Conservation (phyloP, 1,140 invertebrate genomes). For the Drosophila parvula region DNA sequence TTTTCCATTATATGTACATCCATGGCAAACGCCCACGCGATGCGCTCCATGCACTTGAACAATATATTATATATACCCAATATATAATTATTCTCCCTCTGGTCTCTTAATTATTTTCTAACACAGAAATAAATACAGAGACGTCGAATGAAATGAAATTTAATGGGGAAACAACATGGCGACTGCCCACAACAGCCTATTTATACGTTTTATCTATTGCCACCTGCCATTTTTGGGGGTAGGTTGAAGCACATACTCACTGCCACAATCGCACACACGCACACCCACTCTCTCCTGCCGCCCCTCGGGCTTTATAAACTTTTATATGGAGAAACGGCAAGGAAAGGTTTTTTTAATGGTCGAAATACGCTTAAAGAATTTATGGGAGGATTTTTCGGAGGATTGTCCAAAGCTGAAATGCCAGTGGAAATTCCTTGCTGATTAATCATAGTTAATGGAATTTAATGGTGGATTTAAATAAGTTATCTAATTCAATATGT, state of each 20-base stretch:
- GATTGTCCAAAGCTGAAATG: constrained; percentile 27
- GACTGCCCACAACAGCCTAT: constrained; percentile 57
- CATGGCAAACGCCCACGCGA: constrained; percentile 45
- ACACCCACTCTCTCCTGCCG: constrained; percentile 56
- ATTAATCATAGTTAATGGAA: constrained; percentile 46
- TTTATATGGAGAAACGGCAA: constrained; percentile 41
- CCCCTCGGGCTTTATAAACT: constrained; percentile 66
- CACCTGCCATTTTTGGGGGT: constrained; percentile 79
- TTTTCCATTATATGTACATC: constrained; percentile 9
- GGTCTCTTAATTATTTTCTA: constrained; percentile 59
- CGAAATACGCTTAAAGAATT: constrained; percentile 42
- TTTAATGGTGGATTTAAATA: constrained; percentile 15
- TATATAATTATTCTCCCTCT: constrained; percentile 49
- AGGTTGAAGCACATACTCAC: constrained; percentile 44
- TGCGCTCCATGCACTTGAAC: constrained; percentile 57
- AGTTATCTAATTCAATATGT: neutral
- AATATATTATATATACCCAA: constrained; percentile 30
- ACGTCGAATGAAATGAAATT: constrained; percentile 53
- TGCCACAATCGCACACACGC: constrained; percentile 16
- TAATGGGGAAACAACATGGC: constrained; percentile 61
- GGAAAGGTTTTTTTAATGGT: constrained; percentile 40
- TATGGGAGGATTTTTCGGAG: constrained; percentile 37
- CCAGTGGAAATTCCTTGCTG: constrained; percentile 26
- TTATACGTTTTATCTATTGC: constrained; percentile 64
- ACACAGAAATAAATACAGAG: constrained; percentile 19